These are phyloP conservation scores for Listrodromus nycthemerus DNA, from an alignment of 2,888 invertebrate genomes.

Conservation along the genomic window DNA sequence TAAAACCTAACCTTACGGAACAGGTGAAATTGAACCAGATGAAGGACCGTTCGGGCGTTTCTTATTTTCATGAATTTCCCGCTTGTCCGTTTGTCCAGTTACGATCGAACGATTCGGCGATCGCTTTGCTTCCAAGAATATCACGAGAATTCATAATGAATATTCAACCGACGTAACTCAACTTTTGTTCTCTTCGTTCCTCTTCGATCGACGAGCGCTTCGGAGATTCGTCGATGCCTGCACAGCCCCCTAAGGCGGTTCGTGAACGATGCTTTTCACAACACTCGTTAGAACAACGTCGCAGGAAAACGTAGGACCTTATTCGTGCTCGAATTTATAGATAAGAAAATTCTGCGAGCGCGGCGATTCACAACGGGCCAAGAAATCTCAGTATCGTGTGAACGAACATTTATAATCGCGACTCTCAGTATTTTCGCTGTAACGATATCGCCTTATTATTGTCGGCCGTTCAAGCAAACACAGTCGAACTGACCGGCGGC, in stretches of 20 bases:
- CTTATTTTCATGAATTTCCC: slow-evolving; percentile 5
- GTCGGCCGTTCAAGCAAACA: not conserved
- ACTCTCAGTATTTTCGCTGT: not conserved
- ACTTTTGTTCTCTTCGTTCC: not conserved
- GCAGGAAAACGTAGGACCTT: too few species aligned
- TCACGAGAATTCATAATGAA: not conserved
- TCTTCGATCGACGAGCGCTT: not conserved
- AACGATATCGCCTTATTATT: not conserved
- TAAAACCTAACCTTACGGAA: slow-evolving; percentile 39
- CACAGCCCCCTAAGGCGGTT: too few species aligned
- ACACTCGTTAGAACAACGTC: slow-evolving; percentile 2
- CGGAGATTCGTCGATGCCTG: not conserved
- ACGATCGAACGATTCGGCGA: not conserved
- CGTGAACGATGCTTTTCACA: not conserved
- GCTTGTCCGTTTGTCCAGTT: slow-evolving; percentile 52
- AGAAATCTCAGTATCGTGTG: slow-evolving; percentile 4
- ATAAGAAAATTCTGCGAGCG: not conserved
- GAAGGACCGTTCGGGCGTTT: slow-evolving; percentile 6
- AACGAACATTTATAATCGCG: not conserved
- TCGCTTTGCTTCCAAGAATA: not conserved
- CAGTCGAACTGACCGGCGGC: not conserved
- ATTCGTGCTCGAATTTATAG: not conserved
- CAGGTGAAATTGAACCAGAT: slow-evolving; percentile 57
- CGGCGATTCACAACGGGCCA: slow-evolving; percentile 11
- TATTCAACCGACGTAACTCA: not conserved